phyloP scores from a whole-genome alignment of 1,140 invertebrate genomes.

The Muscidifurax raptorellus region DNA sequence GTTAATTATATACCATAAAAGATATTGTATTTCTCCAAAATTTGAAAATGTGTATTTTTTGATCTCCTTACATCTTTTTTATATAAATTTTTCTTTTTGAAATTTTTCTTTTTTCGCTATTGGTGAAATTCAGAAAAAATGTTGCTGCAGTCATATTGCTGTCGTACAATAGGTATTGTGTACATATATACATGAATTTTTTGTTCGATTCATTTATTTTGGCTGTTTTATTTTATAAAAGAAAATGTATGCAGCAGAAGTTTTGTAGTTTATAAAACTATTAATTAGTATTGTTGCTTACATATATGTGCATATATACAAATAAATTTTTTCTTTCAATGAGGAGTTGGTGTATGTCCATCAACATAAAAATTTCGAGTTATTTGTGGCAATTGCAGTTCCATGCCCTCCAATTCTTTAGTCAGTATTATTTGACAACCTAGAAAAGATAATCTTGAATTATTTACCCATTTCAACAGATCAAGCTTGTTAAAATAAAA shows the following conservation, averaged over 20 bases:
- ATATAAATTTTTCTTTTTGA: no score
- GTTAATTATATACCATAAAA: conserved; percentile 22
- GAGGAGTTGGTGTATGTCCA: conserved; percentile 94
- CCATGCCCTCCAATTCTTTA: conserved; percentile 94
- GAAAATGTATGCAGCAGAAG: not conserved
- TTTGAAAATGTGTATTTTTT: not conserved
- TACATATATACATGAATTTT: no score
- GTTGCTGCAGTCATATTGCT: no score
- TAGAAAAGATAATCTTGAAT: conserved; percentile 63
- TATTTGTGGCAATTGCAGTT: conserved; percentile 89
- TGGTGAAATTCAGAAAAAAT: no score
- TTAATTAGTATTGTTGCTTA: conserved; percentile 8
- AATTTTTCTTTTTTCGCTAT: no score
- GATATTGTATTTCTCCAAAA: conserved; percentile 31
- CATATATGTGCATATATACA: conserved; percentile 35
- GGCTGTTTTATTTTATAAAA: no score
- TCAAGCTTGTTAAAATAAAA: not conserved
- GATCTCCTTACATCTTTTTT: not conserved
- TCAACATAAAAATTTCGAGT: conserved; percentile 99
- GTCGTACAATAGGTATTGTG: no score
- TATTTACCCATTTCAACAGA: not conserved
- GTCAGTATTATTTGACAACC: conserved; percentile 97
- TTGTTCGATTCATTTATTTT: no score
- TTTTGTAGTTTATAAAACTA: conserved; percentile 19
- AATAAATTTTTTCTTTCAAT: conserved; percentile 76